Conservation (phyloP, 2,888 invertebrate genomes). For the Agriopis marginaria region DNA sequence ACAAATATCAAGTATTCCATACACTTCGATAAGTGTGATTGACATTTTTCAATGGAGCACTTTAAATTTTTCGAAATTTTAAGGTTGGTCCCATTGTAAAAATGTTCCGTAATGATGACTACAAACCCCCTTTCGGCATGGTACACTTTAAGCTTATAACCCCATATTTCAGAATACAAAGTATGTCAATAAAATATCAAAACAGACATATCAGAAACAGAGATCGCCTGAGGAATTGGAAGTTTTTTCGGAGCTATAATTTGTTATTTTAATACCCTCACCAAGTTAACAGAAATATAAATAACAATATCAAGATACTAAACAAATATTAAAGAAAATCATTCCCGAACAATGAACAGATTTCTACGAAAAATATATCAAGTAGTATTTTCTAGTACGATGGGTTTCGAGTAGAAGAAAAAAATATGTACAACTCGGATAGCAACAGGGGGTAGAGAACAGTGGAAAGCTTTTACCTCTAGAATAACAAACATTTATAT, state of each 20-base stretch:
- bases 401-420: constrained; percentile 20
- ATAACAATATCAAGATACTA: neutral
- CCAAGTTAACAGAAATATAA: neutral
- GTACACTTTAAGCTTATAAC: no score
- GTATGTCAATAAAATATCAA: no score
- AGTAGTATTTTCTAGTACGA: constrained; percentile 8
- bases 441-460: constrained; percentile 35
- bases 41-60: no score
- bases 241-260: neutral
- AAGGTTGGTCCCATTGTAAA: no score
- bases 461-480: constrained; percentile 44
- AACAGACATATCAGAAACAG: neutral
- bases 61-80: no score
- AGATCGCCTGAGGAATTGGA: neutral
- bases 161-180: no score
- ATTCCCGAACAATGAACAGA: neutral
- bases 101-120: no score
- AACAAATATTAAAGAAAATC: neutral
- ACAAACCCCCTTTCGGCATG: no score
- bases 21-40: no score
- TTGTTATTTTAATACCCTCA: neutral
- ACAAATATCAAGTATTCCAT: no score
- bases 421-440: constrained; percentile 26
- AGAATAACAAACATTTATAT: constrained; percentile 26
- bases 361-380: neutral